A percentile compares a stretch with the other conserved stretches of the same genome.
phyloP scores from a whole-genome alignment of 2,797 vertebrate species.

The Salarias fasciatus region DNA sequence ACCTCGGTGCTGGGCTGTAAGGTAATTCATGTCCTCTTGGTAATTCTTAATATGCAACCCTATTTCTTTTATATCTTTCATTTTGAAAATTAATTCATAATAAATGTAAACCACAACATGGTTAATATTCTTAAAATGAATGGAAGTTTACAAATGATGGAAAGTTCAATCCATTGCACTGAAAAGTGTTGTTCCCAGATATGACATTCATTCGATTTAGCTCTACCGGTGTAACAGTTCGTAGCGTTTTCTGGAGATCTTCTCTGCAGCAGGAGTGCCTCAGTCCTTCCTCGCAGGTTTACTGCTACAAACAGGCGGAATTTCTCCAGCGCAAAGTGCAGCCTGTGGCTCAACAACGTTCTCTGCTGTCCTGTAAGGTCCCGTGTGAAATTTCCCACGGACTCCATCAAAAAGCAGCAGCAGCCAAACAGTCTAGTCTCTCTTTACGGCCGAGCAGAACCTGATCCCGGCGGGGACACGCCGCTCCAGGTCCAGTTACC shows the following conservation, averaged over 20 bases:
- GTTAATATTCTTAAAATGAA: too few relatives aligned
- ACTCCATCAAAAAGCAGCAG: neutral
- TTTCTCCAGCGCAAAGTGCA: neutral
- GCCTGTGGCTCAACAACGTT: neutral
- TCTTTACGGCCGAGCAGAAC: constrained; percentile 19
- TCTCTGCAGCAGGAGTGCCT: too few relatives aligned
- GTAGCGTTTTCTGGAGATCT: too few relatives aligned
- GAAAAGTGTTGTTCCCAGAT: too few relatives aligned
- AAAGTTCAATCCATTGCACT: too few relatives aligned
- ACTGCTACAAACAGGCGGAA: neutral
- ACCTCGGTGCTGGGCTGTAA: neutral
- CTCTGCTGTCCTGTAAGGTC: neutral
- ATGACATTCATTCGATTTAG: too few relatives aligned
- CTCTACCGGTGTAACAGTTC: too few relatives aligned
- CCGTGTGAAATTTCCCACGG: neutral
- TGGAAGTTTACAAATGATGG: too few relatives aligned
- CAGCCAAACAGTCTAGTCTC: neutral
- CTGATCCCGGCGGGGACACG: constrained; percentile 24
- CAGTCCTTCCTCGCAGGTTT: neutral
- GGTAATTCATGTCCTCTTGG: neutral
- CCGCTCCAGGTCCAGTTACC: constrained; percentile 43
- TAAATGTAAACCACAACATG: too few relatives aligned
- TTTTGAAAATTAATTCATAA: too few relatives aligned
- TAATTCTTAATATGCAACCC: neutral
- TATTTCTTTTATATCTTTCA: neutral